A percentile compares a stretch with the other conserved stretches of the same genome.
phyloP scores from a whole-genome alignment of 2,113 vertebrate species.

The Neotoma lepida region DNA sequence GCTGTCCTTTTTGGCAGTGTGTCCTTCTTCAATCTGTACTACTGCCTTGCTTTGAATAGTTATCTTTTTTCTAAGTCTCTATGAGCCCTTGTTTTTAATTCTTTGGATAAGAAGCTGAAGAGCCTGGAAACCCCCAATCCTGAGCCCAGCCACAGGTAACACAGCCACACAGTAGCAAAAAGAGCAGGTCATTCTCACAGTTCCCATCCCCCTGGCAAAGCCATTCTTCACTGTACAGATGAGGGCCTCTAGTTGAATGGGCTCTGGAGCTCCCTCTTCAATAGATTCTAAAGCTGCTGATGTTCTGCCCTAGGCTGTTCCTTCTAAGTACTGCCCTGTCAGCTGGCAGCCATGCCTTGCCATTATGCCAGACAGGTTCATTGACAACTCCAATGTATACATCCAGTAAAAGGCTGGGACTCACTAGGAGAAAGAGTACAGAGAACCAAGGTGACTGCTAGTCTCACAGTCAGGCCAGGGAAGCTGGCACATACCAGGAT shows the following conservation, averaged over 20 bases:
- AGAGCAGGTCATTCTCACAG: not conserved
- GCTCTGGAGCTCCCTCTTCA: not conserved
- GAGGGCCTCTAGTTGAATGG: not conserved
- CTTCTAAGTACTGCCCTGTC: not conserved
- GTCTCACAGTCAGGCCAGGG: not conserved
- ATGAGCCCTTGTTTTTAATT: not conserved
- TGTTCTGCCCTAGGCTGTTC: not conserved
- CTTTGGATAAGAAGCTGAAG: not conserved
- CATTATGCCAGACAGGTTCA: not conserved
- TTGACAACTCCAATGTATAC: not conserved
- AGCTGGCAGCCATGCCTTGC: not conserved
- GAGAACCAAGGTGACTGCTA: not conserved
- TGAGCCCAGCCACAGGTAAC: not conserved
- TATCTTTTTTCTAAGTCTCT: not conserved
- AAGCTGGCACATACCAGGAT: not conserved
- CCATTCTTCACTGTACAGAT: too few species aligned
- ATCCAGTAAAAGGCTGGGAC: not conserved
- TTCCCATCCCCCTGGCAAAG: not conserved
- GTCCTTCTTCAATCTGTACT: not conserved
- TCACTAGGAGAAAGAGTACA: not conserved
- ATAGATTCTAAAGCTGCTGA: not conserved
- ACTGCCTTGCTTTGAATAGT: not conserved
- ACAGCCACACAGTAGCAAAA: not conserved
- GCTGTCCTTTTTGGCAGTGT: not conserved
- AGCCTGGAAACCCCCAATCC: not conserved